phyloP scores from a whole-genome alignment of 2,113 vertebrate genomes.

The Australoheros scitulus region DNA sequence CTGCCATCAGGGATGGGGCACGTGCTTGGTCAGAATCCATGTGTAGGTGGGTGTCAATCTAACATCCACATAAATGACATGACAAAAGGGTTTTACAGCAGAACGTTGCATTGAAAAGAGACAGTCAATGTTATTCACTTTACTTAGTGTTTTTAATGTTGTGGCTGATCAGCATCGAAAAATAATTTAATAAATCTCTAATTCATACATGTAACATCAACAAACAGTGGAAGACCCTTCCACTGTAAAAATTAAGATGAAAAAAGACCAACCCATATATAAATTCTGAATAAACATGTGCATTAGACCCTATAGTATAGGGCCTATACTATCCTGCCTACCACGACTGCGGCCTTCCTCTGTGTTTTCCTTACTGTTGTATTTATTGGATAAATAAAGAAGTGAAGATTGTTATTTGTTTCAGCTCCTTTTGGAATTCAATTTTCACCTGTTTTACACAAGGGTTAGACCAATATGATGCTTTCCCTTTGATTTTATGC shows the following conservation, averaged over 20 bases:
- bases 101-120: background rate
- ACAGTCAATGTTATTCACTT: background rate
- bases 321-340: background rate
- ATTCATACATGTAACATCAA: background rate
- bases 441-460: background rate
- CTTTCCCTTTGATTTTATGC: background rate
- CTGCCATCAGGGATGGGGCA: no score
- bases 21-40: no score
- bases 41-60: background rate
- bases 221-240: background rate
- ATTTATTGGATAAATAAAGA: background rate
- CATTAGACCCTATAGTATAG: slow-evolving; percentile 13
- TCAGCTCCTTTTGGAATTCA: background rate
- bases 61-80: background rate
- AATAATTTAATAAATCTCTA: background rate
- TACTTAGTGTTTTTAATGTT: background rate
- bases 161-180: background rate
- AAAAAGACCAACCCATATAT: no score
- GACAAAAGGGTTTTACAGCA: background rate
- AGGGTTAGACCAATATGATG: slow-evolving; percentile 15
- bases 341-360: slow-evolving; percentile 45
- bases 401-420: slow-evolving; percentile 7
- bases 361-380: slow-evolving; percentile 10
- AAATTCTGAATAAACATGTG: background rate
- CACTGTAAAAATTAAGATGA: background rate